These are phyloP conservation scores for Vireo altiloquus DNA, from an alignment of 2,113 vertebrate genomes.

Conservation along the genomic window DNA sequence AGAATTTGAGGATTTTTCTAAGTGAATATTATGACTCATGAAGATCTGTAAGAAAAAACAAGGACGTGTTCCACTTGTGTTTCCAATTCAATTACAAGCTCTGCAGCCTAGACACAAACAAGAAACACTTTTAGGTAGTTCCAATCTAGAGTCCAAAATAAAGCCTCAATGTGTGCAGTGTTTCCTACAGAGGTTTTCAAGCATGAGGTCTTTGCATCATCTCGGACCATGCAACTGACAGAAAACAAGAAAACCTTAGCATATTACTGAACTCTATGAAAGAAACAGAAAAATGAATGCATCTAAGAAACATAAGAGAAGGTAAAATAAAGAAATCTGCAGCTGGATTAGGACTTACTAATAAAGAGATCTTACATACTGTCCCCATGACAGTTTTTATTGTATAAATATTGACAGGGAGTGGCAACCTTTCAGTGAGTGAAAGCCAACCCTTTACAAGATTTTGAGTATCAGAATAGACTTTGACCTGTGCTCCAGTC, in stretches of 20 bases:
- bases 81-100: neutral
- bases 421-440: neutral
- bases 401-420: constrained; percentile 47
- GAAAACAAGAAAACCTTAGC: neutral
- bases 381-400: neutral
- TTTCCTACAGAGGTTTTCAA: neutral
- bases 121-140: neutral
- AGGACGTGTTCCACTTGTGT: neutral
- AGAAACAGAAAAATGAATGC: neutral
- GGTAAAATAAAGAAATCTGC: neutral
- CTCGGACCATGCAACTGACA: neutral
- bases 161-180: neutral
- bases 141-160: neutral
- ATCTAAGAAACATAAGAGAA: neutral
- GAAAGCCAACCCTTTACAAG: neutral
- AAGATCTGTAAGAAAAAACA: neutral
- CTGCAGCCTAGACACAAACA: neutral
- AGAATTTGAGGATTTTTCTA: neutral
- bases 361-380: neutral
- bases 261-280: neutral
- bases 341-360: neutral
- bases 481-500: neutral
- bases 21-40: neutral
- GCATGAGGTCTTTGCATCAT: neutral
- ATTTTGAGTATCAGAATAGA: constrained; percentile 5